These are phyloP conservation scores for Pitta sordida DNA, from an alignment of 2,113 vertebrate genomes.

Conservation along the genomic window DNA sequence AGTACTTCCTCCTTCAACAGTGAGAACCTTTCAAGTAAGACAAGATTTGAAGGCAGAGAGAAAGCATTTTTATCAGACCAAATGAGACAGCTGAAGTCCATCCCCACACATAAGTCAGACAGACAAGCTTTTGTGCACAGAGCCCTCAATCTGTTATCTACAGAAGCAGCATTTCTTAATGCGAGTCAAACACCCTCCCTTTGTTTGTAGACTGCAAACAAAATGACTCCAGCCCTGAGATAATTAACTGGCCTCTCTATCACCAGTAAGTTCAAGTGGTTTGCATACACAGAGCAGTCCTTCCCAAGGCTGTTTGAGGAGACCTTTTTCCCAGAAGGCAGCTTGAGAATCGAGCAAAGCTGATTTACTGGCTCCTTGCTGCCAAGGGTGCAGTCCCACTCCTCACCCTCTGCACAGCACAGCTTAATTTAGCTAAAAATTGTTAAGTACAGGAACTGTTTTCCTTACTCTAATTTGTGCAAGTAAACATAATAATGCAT, in stretches of 20 bases:
- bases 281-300: not conserved
- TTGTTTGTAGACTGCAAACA: conserved; percentile 59
- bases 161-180: conserved; percentile 6
- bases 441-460: not conserved
- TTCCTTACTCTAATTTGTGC: not conserved
- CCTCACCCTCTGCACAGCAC: not conserved
- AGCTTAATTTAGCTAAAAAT: not conserved
- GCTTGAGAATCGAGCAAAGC: not conserved
- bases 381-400: not conserved
- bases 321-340: not conserved
- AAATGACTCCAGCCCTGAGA: conserved; percentile 14
- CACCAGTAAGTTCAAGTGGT: conserved; percentile 1
- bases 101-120: not conserved
- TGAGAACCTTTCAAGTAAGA: not conserved
- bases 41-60: not conserved
- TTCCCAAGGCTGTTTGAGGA: not conserved
- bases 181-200: not conserved
- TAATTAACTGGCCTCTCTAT: conserved; percentile 46
- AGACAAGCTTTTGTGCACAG: not conserved
- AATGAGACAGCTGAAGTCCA: not conserved
- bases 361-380: not conserved
- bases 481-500: not conserved
- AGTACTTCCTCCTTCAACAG: not conserved
- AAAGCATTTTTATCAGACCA: not conserved
- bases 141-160: not conserved